Base-by-base conservation (phyloP, 2,113 vertebrate genomes). In the Heterotis niloticus region DNA sequence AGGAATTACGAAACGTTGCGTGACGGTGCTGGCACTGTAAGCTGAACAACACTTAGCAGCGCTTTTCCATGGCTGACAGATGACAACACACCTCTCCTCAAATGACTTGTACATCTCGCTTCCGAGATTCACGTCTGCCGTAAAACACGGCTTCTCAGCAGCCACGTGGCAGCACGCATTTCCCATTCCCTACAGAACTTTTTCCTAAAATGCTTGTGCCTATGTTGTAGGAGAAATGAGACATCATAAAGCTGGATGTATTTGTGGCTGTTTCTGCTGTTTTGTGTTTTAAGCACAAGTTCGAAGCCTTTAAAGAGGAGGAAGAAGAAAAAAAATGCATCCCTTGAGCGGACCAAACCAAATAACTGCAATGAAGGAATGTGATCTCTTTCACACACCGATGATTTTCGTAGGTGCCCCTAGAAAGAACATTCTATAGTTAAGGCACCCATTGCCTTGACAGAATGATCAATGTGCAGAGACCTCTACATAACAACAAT, bases 241-340 rank as follows among this genome's bases (percentile, higher is more conserved):
- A 80, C 80, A 82, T 82, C 84, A 82, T 85, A 79, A 73, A 51
- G n/a, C 67, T 78, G 59, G 9, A 10, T 13, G 34, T 44, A 4
- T 44, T 7, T 44, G 34, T 44, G 34, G 34, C 67, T 56, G 66
- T 81, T 51, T 66, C 28, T 10, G 7, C 74, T 52, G 75, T 29
- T 16, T 60, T n/a, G 51, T 56, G 18, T 62, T 64, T 52, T 54
- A 54, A 26, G 65, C 62, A 57, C 64, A 71, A 29, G n/a, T n/a
- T 73, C 67, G 24, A 23, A 44, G 28, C 7, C 34, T 69, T 73
- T n/a, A n/a, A n/a, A n/a, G n/a, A n/a, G n/a, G n/a, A n/a, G n/a
- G n/a, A 44, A 26, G 23, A 74, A 13, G 51, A 66, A 74, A 54
- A 44, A 44, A 56, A 56, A 26, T 74, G 20, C 3, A 78, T 73